Conservation (phyloP, 2,888 invertebrate species). For the Apamea anceps region DNA sequence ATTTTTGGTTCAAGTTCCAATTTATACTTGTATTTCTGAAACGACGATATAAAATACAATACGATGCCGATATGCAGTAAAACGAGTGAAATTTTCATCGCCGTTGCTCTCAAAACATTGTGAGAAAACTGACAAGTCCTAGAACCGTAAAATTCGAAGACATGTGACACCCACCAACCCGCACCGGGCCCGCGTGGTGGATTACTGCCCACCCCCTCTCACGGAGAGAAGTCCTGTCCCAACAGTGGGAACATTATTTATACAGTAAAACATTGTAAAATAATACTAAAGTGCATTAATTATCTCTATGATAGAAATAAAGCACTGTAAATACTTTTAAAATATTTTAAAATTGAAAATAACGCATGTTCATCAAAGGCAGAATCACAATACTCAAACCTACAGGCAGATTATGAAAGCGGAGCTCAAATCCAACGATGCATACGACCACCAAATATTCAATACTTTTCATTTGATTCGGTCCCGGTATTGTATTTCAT, state of each 20-base stretch:
- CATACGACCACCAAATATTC: background rate
- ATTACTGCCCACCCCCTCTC: too few relatives aligned
- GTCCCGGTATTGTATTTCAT: background rate
- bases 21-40: background rate
- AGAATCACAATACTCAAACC: background rate
- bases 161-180: too few relatives aligned
- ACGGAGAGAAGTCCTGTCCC: too few relatives aligned
- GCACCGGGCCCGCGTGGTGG: too few relatives aligned
- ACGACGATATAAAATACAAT: background rate
- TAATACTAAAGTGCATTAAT: background rate
- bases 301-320: background rate
- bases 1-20: background rate
- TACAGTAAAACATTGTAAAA: background rate
- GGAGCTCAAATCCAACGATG: background rate
- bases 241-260: too few relatives aligned
- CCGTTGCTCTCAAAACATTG: too few relatives aligned
- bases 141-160: too few relatives aligned
- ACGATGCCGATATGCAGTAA: background rate
- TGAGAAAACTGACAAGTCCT: too few relatives aligned
- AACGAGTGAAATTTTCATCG: too few relatives aligned
- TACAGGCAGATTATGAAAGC: background rate
- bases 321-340: background rate
- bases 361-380: background rate
- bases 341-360: background rate
- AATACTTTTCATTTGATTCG: background rate